Base-by-base conservation (phyloP, 2,797 vertebrate species). In the Myotis pilosus region DNA sequence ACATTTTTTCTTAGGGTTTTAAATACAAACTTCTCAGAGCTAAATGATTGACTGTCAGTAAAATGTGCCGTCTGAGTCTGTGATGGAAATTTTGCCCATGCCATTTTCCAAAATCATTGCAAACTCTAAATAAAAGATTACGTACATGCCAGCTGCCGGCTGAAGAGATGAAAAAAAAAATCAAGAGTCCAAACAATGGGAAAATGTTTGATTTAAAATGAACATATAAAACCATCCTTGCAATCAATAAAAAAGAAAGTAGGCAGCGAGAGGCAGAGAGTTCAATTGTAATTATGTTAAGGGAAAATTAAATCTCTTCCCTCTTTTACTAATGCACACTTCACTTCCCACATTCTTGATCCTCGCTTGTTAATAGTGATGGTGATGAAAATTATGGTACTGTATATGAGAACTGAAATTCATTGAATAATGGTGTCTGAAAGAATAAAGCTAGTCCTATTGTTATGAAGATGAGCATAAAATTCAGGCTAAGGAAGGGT, bases 251-350 rank as follows among this genome's bases (percentile, higher is more conserved):
- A 83, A 91, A 87, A 62, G 38, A 60, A 36, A 78, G 49, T 87
- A 57, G 72, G n/a, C 47, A 87, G 20, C 23, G 81, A 64, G 60
- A 92, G 30, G 75, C 25, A 94, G n/a, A 79, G 28, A 84, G 62
- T 94, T 94, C 49, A 92, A 23, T 10, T 69, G 36, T 78, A 92
- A 89, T 87, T 89, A 87, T 71, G 41, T 76, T 87, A 64, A 78
- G 16, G 17, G 28, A 95, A 96, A 96, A 92, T 84, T 87, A 94
- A 81, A 74, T 95, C 11, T 94, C 80, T 86, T 83, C 47, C 71
- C 88, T 53, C 41, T 95, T 96, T 95, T 69, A 84, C 13, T 84
- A 87, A 91, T 38, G 25, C 20, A 91, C 15, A 78, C 33, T 90
- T 89, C 51, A 90, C 51, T 85, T 84, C 10, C 72, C 44, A 82